These are phyloP conservation scores for Xanthia icteritia DNA, from an alignment of 2,888 invertebrate species.

Conservation along the genomic window DNA sequence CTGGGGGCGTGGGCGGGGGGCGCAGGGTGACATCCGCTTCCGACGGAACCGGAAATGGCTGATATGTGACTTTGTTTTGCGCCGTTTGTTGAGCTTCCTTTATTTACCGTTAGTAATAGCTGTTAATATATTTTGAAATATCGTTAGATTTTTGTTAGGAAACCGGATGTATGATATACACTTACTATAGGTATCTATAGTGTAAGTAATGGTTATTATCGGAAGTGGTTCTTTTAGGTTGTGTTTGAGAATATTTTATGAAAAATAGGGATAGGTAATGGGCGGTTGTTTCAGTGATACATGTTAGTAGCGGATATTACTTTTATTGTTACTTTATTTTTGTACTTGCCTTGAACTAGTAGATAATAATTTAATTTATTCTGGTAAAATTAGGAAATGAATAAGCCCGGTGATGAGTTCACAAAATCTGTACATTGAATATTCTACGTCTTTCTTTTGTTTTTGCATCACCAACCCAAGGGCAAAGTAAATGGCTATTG, in stretches of 20 bases:
- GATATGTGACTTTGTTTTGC: conserved; percentile 83
- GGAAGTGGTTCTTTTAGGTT: not conserved
- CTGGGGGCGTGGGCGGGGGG: conserved; percentile 26
- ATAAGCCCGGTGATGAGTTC: not conserved
- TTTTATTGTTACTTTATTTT: not conserved
- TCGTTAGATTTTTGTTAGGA: conserved; percentile 45
- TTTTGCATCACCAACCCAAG: not conserved
- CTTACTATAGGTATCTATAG: no score
- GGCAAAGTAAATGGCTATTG: no score
- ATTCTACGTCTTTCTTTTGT: not conserved
- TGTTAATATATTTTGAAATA: conserved; percentile 65
- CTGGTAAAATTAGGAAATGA: not conserved
- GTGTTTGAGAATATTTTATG: not conserved
- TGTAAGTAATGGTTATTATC: not conserved
- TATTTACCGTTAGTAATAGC: conserved; percentile 67
- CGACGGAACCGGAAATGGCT: conserved; percentile 77
- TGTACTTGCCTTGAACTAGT: not conserved
- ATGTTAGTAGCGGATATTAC: not conserved
- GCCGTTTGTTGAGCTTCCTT: conserved; percentile 73
- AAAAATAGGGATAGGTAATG: not conserved
- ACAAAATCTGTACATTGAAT: not conserved
- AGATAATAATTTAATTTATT: not conserved
- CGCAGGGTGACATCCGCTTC: conserved; percentile 73
- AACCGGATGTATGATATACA: conserved; percentile 2
- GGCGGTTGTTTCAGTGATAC: not conserved